phyloP scores from a whole-genome alignment of 2,113 vertebrate genomes.

The Pongo abelii region DNA sequence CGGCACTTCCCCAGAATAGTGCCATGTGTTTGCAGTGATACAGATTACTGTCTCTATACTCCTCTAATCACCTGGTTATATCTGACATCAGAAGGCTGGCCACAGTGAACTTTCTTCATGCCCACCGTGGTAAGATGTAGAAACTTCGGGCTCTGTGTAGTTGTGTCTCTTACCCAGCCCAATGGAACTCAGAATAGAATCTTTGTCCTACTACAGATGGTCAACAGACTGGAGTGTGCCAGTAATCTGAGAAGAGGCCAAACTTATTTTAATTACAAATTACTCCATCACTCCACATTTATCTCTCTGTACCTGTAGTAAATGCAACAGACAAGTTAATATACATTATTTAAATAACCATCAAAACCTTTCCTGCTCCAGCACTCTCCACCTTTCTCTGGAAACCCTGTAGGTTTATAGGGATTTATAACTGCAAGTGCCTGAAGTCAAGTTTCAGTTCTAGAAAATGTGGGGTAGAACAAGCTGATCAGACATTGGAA shows the following conservation, averaged over 20 bases:
- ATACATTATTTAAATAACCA: constrained; percentile 78
- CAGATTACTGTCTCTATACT: not conserved
- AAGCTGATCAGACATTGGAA: constrained; percentile 81
- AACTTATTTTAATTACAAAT: constrained; percentile 81
- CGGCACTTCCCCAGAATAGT: not conserved
- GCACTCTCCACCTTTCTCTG: constrained; percentile 67
- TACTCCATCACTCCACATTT: constrained; percentile 62
- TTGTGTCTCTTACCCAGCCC: constrained; percentile 44
- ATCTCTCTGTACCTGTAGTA: constrained; percentile 71
- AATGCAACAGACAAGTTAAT: constrained; percentile 77
- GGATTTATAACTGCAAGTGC: constrained; percentile 81
- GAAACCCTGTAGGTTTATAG: constrained; percentile 74
- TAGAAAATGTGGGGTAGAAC: constrained; percentile 81
- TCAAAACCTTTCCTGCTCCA: constrained; percentile 71
- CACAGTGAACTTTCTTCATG: constrained; percentile 8
- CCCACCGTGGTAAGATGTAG: constrained; percentile 41
- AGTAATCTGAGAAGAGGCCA: constrained; percentile 73
- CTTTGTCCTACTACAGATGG: constrained; percentile 72
- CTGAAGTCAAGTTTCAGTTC: constrained; percentile 82
- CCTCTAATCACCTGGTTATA: rapidly evolving
- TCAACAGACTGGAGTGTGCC: constrained; percentile 74
- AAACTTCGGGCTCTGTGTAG: constrained; percentile 1
- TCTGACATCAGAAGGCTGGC: not conserved
- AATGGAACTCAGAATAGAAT: constrained; percentile 65
- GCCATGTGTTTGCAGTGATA: not conserved